Evolutionary conservation across 2,113 vertebrate species (phyloP).

Genomic region (Indicator maculatus): DNA sequence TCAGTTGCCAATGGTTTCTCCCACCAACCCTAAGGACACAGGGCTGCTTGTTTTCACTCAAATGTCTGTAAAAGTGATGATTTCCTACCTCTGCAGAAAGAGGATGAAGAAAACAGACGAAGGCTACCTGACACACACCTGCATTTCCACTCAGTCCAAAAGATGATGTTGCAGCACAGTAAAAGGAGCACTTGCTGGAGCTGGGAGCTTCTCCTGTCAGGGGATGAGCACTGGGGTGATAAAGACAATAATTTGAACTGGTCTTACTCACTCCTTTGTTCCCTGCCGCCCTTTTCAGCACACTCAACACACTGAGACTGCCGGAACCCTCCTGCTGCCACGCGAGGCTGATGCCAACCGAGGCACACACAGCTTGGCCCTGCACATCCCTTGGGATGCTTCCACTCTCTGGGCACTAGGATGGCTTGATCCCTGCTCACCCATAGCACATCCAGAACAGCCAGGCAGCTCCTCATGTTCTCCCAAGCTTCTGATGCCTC

Average conservation of each 20-base stretch:
- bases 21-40: slow-evolving; percentile 37
- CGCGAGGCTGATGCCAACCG: fast-evolving
- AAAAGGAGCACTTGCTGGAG: not conserved
- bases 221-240: not conserved
- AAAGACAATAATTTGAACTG: slow-evolving; percentile 14
- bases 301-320: not conserved
- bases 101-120: not conserved
- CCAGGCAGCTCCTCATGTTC: fast-evolving
- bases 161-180: not conserved
- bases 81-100: slow-evolving; percentile 44
- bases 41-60: not conserved
- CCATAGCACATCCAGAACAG: fast-evolving
- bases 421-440: not conserved
- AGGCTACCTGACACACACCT: not conserved
- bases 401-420: not conserved
- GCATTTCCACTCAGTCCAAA: not conserved
- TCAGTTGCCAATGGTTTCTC: slow-evolving; percentile 64
- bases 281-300: slow-evolving; percentile 44
- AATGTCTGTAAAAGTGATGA: not conserved
- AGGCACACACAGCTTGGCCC: fast-evolving
- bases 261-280: not conserved
- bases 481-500: fast-evolving
- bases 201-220: not conserved
- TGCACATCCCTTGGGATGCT: fast-evolving
- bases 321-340: not conserved